These are phyloP conservation scores for Idaea aversata DNA, from an alignment of 2,888 invertebrate species.

Conservation along the genomic window DNA sequence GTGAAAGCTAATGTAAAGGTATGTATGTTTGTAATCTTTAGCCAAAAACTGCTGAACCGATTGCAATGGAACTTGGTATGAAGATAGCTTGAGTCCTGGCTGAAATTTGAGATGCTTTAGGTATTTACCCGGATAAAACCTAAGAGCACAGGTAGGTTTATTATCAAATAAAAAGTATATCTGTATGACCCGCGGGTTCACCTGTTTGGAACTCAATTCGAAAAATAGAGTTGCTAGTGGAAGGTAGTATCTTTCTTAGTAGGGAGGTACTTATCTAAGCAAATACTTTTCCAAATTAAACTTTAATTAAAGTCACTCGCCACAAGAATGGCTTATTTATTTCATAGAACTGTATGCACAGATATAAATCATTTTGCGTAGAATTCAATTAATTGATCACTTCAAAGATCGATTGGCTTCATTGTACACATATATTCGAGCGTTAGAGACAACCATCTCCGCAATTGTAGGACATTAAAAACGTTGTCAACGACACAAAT, in stretches of 20 bases:
- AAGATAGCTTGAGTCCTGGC: neutral
- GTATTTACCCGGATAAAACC: neutral
- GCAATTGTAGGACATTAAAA: constrained; percentile 39
- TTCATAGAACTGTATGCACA: constrained; percentile 4
- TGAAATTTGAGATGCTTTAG: neutral
- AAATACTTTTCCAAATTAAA: no score
- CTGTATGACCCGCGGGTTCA: no score
- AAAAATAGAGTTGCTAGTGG: no score
- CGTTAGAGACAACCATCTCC: constrained; percentile 17
- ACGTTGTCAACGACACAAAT: constrained; percentile 51
- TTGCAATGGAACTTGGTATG: no score
- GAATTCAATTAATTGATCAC: constrained; percentile 13
- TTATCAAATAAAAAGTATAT: no score
- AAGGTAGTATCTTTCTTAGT: no score
- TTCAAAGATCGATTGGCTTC: constrained; percentile 24
- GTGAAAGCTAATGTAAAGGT: no score
- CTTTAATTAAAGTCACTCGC: neutral
- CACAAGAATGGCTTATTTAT: neutral
- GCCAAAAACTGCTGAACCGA: neutral
- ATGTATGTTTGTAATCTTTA: neutral
- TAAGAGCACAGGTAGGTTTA: neutral
- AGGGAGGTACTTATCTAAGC: no score
- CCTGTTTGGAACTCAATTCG: no score
- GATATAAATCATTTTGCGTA: constrained; percentile 28
- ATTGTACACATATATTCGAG: constrained; percentile 22